These are phyloP conservation scores for Sebastes matsubarae DNA, from an alignment of 2,797 vertebrate species.

Conservation along the genomic window DNA sequence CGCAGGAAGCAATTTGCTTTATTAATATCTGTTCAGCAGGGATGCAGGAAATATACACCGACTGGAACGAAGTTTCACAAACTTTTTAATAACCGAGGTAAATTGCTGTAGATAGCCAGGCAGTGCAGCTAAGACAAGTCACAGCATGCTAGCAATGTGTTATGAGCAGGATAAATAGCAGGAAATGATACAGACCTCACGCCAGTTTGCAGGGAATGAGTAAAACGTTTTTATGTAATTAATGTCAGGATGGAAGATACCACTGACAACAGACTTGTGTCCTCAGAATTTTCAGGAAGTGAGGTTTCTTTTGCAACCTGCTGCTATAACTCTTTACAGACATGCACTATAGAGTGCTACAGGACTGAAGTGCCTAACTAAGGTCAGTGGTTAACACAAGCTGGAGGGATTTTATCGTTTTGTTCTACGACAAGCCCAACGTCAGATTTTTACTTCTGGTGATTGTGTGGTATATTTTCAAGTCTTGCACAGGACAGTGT, in stretches of 20 bases:
- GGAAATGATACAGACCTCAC: background rate
- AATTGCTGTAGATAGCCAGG: background rate
- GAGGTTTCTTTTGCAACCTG: background rate
- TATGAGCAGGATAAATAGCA: background rate
- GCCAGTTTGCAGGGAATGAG: background rate
- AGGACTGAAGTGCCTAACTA: no score
- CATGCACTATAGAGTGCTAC: no score
- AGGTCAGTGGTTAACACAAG: no score
- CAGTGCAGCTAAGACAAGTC: background rate
- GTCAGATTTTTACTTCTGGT: no score
- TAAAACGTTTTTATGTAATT: background rate
- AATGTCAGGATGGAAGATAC: background rate
- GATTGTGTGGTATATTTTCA: no score
- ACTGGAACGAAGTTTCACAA: background rate
- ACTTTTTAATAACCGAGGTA: background rate
- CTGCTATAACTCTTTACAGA: background rate
- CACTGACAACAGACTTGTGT: background rate
- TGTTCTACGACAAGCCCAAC: no score
- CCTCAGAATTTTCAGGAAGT: background rate
- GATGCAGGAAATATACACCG: background rate
- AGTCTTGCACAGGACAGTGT: no score
- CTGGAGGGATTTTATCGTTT: no score
- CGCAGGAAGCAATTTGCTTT: background rate
- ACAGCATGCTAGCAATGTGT: background rate
- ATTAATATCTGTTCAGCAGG: background rate